Conservation (phyloP, 1,140 invertebrate genomes). For the Trichonephila clavata region DNA sequence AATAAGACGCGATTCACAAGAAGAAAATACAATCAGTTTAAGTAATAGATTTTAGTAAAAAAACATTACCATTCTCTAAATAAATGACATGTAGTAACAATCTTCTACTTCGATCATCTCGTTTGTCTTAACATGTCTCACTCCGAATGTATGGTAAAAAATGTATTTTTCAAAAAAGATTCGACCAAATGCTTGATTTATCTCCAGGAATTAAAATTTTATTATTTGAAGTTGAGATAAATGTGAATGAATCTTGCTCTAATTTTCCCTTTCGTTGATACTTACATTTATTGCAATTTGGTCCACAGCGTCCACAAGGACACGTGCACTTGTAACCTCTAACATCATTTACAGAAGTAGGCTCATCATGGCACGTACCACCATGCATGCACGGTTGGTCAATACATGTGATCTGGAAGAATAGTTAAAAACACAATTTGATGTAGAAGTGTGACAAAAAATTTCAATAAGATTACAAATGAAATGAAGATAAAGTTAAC, state of each 20-base stretch:
- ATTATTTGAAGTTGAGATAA: not conserved
- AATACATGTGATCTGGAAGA: conserved; percentile 32
- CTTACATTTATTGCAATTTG: conserved; percentile 68
- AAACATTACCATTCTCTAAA: no score
- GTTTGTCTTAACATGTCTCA: no score
- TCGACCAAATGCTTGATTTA: no score
- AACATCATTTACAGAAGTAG: conserved; percentile 38
- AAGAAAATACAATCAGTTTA: no score
- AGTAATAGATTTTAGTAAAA: no score
- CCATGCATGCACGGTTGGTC: conserved; percentile 58
- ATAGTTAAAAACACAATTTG: not conserved
- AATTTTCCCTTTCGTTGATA: not conserved
- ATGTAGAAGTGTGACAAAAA: no score
- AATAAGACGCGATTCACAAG: no score
- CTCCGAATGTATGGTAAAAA: not conserved
- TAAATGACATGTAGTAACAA: no score
- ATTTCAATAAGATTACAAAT: no score
- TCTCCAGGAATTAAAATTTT: no score
- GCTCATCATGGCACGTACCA: conserved; percentile 36
- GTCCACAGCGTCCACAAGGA: conserved; percentile 72
- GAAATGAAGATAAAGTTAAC: no score
- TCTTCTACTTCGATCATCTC: no score
- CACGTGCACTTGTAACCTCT: conserved; percentile 59
- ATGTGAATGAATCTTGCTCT: not conserved
- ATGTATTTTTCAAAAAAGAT: not conserved